Evolutionary conservation across 2,113 vertebrate species (phyloP).

Genomic region (Phocoena phocoena): DNA sequence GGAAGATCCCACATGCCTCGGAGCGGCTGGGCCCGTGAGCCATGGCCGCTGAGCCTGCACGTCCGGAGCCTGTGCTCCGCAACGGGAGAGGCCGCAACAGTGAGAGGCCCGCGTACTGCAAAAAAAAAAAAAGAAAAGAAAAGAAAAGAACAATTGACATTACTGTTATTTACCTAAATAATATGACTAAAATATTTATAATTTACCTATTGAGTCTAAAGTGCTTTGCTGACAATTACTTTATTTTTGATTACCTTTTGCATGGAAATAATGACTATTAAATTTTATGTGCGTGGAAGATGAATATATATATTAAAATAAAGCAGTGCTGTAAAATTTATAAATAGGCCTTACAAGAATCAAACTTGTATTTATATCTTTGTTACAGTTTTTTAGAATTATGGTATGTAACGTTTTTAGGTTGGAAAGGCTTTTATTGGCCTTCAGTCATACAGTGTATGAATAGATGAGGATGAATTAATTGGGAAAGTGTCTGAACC

Average conservation of each 20-base stretch:
- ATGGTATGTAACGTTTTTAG: background rate
- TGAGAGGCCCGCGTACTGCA: too few species aligned
- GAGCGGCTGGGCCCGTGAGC: too few species aligned
- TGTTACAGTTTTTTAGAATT: background rate
- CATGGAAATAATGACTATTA: background rate
- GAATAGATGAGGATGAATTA: background rate
- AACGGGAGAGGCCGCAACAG: too few species aligned
- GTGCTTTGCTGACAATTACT: background rate
- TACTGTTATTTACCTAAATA: background rate
- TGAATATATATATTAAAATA: slow-evolving; percentile 20
- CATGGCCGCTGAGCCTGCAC: too few species aligned
- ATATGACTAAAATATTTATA: background rate
- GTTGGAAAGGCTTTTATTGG: background rate
- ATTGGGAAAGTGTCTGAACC: background rate
- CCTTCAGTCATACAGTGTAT: background rate
- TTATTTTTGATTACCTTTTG: slow-evolving; percentile 16
- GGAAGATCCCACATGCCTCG: too few species aligned
- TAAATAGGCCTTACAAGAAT: background rate
- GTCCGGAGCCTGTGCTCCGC: too few species aligned
- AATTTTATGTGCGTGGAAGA: background rate
- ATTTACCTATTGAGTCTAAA: background rate
- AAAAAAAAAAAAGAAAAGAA: background rate
- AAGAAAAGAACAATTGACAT: background rate
- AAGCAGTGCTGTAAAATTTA: background rate
- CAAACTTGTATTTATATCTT: background rate